Evolutionary conservation across 2,888 invertebrate genomes (phyloP), one percentile per base, ranked within the genome.

Genomic region (Fragum whitleyi): DNA sequence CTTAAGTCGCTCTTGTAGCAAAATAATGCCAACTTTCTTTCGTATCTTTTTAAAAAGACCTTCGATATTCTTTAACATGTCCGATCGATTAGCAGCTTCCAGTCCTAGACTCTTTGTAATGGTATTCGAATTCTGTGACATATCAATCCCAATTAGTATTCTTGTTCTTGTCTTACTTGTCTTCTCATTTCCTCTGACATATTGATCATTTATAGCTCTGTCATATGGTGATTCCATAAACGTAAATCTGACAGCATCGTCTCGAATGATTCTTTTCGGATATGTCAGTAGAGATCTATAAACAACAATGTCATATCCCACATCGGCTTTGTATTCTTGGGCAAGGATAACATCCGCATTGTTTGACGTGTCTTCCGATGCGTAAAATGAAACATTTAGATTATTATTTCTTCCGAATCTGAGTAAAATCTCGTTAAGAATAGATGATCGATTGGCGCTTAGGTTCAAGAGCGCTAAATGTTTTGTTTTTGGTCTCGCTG

Each of bases 1-100:
- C 26, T 73, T 42, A 9, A 73, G 26, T 29, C 72, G 26, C 47
- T 73, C 72, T 1, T n/a, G 11, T 19, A 73, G 26, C 23, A 73
- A 29, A 3, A 73, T 42, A 9, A 32, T 14, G 1, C 21, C 6
- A 19, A 73, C 42, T 21, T 73, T 1, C 1, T 51, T 26, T 16
- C 62, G 19, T 14, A 73, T 23, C 26, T 16, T 14, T 14, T 57
- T 16, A 28, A 73, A 73, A 9, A 21, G 5, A 6, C 26, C 19
- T 28, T 7, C 7, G 19, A 32, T 62, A 62, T n/a, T 19, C 9
- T 29, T n/a, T 14, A 0, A 0, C n/a, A 36, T 36, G 21, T 29
- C 21, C 2, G n/a, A 19, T 32, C 1, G 16, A 28, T 14, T n/a
- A 7, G 26, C 2, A 14, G 0, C 16, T 1, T 32, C n/a, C 5